A percentile compares a stretch with the other conserved stretches of the same genome.
phyloP scores from a whole-genome alignment of 2,113 vertebrate genomes.

The Chascanopsetta lugubris region DNA sequence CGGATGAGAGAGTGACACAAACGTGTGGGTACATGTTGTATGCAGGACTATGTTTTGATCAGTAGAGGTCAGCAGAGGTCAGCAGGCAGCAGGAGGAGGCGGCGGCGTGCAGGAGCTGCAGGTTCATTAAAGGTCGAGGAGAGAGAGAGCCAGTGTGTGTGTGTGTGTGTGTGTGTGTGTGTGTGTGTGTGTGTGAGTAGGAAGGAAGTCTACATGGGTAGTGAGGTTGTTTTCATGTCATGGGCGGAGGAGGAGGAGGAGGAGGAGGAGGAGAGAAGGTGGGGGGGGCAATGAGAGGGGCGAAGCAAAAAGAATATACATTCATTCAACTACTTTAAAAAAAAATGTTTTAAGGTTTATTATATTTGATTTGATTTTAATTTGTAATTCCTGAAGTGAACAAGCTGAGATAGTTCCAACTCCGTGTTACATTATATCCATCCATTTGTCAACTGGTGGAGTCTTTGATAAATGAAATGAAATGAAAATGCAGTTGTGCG shows the following conservation, averaged over 20 bases:
- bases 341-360: no score
- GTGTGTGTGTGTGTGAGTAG: neutral
- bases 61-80: slow-evolving; percentile 52
- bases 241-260: neutral
- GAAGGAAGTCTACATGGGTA: slow-evolving; percentile 1
- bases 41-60: slow-evolving; percentile 39
- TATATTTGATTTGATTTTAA: no score
- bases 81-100: slow-evolving; percentile 10
- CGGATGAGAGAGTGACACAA: neutral
- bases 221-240: slow-evolving; percentile 8
- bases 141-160: neutral
- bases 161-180: neutral
- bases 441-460: no score
- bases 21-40: neutral
- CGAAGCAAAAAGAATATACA: no score
- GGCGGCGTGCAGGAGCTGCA: neutral
- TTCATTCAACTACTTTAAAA: no score
- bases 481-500: no score
- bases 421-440: no score
- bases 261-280: slow-evolving; percentile 6
- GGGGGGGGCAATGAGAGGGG: no score
- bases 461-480: no score
- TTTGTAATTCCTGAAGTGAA: no score
- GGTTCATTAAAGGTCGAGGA: slow-evolving; percentile 24
- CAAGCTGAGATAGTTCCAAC: no score